Evolutionary conservation across 2,113 vertebrate species (phyloP).

Genomic region (Steatornis caripensis): DNA sequence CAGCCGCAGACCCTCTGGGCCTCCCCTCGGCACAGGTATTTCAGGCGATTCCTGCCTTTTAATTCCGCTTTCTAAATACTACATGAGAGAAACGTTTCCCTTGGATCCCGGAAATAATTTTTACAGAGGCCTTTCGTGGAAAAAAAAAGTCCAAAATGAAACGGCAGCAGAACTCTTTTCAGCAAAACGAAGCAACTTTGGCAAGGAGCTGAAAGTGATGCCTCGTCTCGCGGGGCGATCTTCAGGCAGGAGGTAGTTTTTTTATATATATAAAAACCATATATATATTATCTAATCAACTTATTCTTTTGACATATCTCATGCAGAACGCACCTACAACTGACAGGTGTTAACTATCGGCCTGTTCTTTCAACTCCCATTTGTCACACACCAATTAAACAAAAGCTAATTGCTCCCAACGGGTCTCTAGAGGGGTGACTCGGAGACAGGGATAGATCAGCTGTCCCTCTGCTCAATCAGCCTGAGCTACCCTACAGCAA

Average conservation of each 20-base stretch:
- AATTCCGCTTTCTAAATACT: rapidly evolving
- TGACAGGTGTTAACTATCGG: rapidly evolving
- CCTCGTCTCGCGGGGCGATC: rapidly evolving
- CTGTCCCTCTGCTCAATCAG: not conserved
- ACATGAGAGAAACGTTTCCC: rapidly evolving
- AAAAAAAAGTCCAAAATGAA: not conserved
- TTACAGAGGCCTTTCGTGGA: rapidly evolving
- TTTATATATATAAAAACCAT: too few relatives aligned
- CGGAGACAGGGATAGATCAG: not conserved
- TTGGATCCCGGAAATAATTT: too few relatives aligned
- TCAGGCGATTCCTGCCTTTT: too few relatives aligned
- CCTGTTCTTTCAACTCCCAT: not conserved
- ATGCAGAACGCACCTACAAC: rapidly evolving
- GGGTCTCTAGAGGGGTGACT: not conserved
- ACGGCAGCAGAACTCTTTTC: not conserved
- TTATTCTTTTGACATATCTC: rapidly evolving
- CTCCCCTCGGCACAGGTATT: rapidly evolving
- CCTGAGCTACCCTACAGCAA: not conserved
- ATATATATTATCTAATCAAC: rapidly evolving
- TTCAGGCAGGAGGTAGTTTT: not conserved
- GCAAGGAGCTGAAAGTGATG: rapidly evolving
- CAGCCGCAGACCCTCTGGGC: too few relatives aligned
- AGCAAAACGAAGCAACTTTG: not conserved
- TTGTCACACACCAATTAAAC: not conserved
- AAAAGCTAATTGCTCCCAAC: not conserved